Evolutionary conservation across 2,797 vertebrate genomes (phyloP), one percentile per base, ranked within the genome.

Genomic region (Etheostoma perlongum): DNA sequence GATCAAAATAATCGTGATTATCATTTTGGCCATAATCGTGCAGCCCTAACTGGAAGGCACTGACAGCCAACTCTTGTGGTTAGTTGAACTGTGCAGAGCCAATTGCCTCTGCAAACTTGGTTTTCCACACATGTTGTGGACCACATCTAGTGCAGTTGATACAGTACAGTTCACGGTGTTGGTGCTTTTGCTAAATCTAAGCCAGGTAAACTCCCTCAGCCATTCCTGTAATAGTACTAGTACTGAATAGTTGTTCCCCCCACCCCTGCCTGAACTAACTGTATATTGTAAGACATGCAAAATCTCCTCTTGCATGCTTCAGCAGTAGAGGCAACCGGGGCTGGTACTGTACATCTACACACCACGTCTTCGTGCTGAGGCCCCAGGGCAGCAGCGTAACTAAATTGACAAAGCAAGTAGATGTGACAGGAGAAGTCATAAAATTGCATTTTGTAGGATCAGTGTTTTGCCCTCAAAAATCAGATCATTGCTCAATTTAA

Each of bases 321-420:
- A 78, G 67, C 74, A 59, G 83, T 46, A 5, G 36, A 74, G 55
- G 82, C 73, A 62, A 84, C 33, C 33, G 14, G 25, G 73, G 68
- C 83, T 90, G 84, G 82, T 90, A 40, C 36, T 40, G 36, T 40
- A 67, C 74, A 84, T 82, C 76, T 49, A 81, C 76, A 88, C 83
- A 59, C 70, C 84, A 74, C 61, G 33, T 83, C 80, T 71, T 80
- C 44, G 15, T 72, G 84, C 85, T 4, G 44, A 72, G 81, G 89
- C 89, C 90, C 85, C 86, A 84, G 87, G 91, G 91, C 90, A 60
- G 67, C 86, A 88, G 84, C 75, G 89, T 92, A 89, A 59, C 85
- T 89, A 94, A 94, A 94, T 92, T 94, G 89, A 93, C 89, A 93
- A 92, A 93, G 88, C 85, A 92, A 94, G 84, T 90, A 80, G 92